Evolutionary conservation across 92 coral and sea anemone species (phyloP).

Genomic region (Muricea muricata): DNA sequence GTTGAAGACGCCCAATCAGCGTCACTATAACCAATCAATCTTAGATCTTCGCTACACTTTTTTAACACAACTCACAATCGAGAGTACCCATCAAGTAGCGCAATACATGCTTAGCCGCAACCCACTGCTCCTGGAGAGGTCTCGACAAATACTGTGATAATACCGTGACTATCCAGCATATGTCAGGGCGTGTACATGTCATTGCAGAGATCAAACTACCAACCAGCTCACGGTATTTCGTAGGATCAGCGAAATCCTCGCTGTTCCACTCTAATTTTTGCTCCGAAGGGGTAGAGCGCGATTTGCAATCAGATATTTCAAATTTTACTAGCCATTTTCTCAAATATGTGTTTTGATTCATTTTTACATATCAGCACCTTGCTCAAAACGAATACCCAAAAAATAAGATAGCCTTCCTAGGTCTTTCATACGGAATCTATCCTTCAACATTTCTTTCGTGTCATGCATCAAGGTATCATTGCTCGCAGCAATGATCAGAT

Average conservation of each 20-base stretch:
- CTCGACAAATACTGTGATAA: constrained; percentile 22
- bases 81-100: constrained; percentile 37
- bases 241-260: not conserved
- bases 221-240: constrained; percentile 25
- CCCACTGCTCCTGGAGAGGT: constrained; percentile 23
- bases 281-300: not conserved
- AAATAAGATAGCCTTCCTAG: constrained; percentile 11
- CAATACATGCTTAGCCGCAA: constrained; percentile 33
- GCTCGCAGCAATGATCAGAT: constrained; percentile 57
- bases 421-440: constrained; percentile 33
- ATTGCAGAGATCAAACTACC: constrained; percentile 33
- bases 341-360: not conserved
- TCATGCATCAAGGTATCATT: constrained; percentile 46
- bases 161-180: constrained; percentile 28
- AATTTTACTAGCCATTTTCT: not conserved
- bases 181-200: constrained; percentile 34
- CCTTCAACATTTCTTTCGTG: constrained; percentile 2
- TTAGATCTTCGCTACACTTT: not conserved
- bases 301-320: not conserved
- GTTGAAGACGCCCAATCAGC: not conserved
- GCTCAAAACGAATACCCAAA: not conserved
- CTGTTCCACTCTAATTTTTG: constrained; percentile 1
- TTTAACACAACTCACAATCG: not conserved
- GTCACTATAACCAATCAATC: not conserved
- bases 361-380: not conserved